Conservation (phyloP, 2,888 invertebrate species). For the Eupithecia vulgata region DNA sequence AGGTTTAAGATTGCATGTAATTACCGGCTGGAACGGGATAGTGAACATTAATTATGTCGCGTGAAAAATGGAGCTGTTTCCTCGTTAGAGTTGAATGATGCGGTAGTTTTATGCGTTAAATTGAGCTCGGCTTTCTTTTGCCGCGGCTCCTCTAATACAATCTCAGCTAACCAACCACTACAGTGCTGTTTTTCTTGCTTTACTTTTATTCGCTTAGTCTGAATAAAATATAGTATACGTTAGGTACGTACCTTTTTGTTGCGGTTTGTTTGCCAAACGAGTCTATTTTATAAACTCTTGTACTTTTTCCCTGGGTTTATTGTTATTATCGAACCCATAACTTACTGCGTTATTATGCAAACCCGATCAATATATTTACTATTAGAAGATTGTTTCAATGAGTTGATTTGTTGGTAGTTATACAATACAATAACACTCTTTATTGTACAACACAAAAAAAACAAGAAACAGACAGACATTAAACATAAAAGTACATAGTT, state of each 20-base stretch:
- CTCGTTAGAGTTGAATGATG: slow-evolving; percentile 41
- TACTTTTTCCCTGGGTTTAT: not conserved
- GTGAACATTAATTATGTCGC: slow-evolving; percentile 43
- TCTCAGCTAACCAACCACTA: not conserved
- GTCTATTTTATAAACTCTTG: not conserved
- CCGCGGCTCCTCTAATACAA: slow-evolving; percentile 4
- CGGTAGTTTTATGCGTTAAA: slow-evolving; percentile 35
- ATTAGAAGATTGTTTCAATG: not conserved
- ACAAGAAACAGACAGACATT: too few relatives aligned
- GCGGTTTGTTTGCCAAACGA: not conserved
- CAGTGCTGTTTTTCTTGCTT: not conserved
- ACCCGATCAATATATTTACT: not conserved
- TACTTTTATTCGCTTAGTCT: not conserved
- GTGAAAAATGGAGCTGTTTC: slow-evolving; percentile 47
- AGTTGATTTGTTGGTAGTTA: not conserved
- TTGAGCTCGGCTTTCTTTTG: slow-evolving; percentile 20
- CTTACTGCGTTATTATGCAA: not conserved
- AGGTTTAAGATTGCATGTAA: slow-evolving; percentile 48
- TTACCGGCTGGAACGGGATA: slow-evolving; percentile 41
- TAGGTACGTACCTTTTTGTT: not conserved
- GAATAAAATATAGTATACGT: not conserved
- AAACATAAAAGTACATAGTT: too few relatives aligned
- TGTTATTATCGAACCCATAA: not conserved
- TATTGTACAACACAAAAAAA: too few relatives aligned
- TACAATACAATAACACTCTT: too few relatives aligned